Evolutionary conservation across 2,888 invertebrate species (phyloP).

Genomic region (Zhuqinia jingwanae): DNA sequence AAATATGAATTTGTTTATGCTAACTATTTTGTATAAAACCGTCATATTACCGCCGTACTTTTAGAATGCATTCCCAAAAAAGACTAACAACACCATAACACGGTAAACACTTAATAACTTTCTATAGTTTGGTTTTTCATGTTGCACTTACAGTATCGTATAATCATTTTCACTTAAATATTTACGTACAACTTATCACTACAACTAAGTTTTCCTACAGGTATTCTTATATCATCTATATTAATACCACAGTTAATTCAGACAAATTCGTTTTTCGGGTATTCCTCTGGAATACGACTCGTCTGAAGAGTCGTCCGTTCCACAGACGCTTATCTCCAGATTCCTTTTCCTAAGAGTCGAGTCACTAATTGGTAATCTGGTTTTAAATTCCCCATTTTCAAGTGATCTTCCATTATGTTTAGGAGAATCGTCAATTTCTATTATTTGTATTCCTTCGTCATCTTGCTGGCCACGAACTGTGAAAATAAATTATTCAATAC

Average conservation of each 20-base stretch:
- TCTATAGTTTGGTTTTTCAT: not conserved
- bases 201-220: conserved; percentile 2
- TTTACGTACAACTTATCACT: not conserved
- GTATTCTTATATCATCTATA: conserved; percentile 15
- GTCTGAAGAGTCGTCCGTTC: conserved; percentile 78
- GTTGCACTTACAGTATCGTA: not conserved
- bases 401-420: conserved; percentile 74
- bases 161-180: not conserved
- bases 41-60: conserved; percentile 27
- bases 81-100: conserved; percentile 25
- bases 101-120: not conserved
- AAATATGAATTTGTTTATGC: conserved; percentile 19
- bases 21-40: conserved; percentile 49
- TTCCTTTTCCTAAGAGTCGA: conserved; percentile 78
- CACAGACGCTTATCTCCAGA: conserved; percentile 79
- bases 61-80: conserved; percentile 3
- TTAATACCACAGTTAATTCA: conserved; percentile 73
- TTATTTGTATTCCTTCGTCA: conserved; percentile 79
- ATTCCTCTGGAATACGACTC: conserved; percentile 72
- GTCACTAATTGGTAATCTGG: conserved; percentile 77
- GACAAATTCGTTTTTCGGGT: conserved; percentile 74
- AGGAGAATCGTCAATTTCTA: conserved; percentile 78
- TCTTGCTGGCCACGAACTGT: conserved; percentile 73
- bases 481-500: not conserved
- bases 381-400: conserved; percentile 77